These are phyloP conservation scores for Chrysotoxum bicinctum DNA, from an alignment of 2,888 invertebrate genomes.

Conservation along the genomic window DNA sequence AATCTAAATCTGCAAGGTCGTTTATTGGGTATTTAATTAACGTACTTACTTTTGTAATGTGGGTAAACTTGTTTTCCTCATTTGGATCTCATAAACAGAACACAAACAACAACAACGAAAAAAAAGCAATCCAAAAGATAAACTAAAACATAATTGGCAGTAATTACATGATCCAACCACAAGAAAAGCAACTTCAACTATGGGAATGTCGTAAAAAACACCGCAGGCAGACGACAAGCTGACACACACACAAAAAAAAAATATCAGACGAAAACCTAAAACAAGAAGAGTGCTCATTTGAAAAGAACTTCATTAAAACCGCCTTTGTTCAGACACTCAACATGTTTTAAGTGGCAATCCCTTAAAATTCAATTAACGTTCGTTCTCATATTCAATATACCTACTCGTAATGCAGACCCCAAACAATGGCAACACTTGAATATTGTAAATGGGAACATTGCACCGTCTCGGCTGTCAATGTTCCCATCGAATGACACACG, in stretches of 20 bases:
- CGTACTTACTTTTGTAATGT: constrained; percentile 12
- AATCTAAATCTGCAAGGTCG: constrained; percentile 42
- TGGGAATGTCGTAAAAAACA: constrained; percentile 1
- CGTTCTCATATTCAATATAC: not conserved
- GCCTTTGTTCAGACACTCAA: constrained; percentile 20
- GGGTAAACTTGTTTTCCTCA: constrained; percentile 38
- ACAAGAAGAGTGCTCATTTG: constrained; percentile 15
- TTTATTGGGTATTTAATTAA: constrained; percentile 51
- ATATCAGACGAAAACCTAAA: not conserved
- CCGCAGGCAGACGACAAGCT: constrained; percentile 43
- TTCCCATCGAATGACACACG: constrained; percentile 5
- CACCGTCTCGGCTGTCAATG: constrained; percentile 23
- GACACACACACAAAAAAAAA: constrained; percentile 1
- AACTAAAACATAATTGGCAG: constrained; percentile 55
- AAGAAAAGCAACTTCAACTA: constrained; percentile 5
- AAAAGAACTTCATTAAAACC: constrained; percentile 2
- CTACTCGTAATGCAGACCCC: not conserved
- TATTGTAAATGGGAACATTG: constrained; percentile 29
- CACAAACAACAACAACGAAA: not conserved
- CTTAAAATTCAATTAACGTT: constrained; percentile 55
- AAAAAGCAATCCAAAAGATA: constrained; percentile 30
- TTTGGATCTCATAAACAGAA: constrained; percentile 28
- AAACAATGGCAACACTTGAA: constrained; percentile 53
- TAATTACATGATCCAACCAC: constrained; percentile 34
- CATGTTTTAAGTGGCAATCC: constrained; percentile 48